These are phyloP conservation scores for Sprattus sprattus DNA, from an alignment of 2,113 vertebrate species.

Conservation along the genomic window DNA sequence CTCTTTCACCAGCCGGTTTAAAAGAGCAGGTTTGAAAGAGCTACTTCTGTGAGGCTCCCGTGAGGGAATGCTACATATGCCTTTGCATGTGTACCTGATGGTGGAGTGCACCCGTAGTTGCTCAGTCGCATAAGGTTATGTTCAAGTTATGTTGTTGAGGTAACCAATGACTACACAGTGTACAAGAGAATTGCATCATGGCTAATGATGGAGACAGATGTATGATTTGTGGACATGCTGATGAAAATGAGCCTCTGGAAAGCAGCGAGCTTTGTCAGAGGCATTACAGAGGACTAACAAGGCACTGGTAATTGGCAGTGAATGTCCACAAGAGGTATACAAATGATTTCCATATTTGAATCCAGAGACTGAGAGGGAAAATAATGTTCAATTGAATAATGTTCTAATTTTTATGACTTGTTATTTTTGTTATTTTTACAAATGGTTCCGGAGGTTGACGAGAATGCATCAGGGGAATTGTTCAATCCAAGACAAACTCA, in stretches of 20 bases:
- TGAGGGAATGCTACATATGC: background rate
- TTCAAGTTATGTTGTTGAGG: background rate
- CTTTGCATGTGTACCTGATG: background rate
- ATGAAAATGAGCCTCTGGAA: background rate
- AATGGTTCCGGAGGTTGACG: background rate
- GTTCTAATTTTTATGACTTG: background rate
- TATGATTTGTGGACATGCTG: background rate
- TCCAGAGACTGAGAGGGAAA: background rate
- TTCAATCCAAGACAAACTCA: background rate
- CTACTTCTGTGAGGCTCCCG: background rate
- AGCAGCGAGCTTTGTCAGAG: background rate
- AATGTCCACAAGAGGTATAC: background rate
- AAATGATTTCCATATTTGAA: background rate
- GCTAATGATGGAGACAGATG: background rate
- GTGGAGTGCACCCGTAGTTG: background rate
- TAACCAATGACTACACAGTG: background rate
- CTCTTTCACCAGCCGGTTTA: conserved; percentile 27
- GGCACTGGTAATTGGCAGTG: background rate
- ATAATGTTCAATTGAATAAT: background rate
- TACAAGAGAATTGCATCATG: background rate
- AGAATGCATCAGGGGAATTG: background rate
- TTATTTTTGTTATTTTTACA: background rate
- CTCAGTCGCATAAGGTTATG: background rate
- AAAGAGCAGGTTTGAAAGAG: background rate
- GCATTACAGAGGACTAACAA: background rate